phyloP scores from a whole-genome alignment of 2,113 vertebrate genomes.

The zebrafish (Danio rerio) region GRCz12tu NC_133189.1:49781001-49781500 shows the following conservation, averaged over 20 bases:
- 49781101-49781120: constrained; percentile 36
- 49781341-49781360: constrained; percentile 16
- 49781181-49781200: neutral
- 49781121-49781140: constrained; percentile 52
- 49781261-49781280: neutral
- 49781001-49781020: no score
- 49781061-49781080: constrained; percentile 58
- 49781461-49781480: neutral
- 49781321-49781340: constrained; percentile 33
- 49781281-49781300: constrained; percentile 33
- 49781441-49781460: constrained; percentile 20
- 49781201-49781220: neutral
- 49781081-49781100: constrained; percentile 55
- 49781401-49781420: constrained; percentile 36
- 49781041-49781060: no score
- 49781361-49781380: neutral
- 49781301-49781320: constrained; percentile 24
- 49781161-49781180: constrained; percentile 37
- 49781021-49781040: no score
- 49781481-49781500: neutral
- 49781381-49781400: constrained; percentile 33
- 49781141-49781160: constrained; percentile 45
- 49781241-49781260: constrained; percentile 31
- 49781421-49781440: constrained; percentile 36
- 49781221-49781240: constrained; percentile 34